Evolutionary conservation across 1,140 invertebrate species (phyloP).

Genomic region (Cotesia vestalis): DNA sequence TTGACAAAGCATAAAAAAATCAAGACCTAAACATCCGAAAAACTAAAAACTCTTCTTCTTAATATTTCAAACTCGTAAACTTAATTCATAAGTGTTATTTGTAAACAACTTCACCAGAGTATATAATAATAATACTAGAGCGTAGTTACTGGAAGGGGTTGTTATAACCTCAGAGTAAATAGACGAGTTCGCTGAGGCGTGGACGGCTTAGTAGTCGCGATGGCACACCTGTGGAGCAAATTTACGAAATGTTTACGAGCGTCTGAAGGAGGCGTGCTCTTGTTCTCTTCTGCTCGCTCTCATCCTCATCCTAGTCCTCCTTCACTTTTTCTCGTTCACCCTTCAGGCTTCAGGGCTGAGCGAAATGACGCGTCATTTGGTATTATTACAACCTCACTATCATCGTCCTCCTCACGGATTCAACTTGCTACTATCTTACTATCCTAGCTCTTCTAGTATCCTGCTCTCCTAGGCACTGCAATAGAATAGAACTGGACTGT

Average conservation of each 20-base stretch:
- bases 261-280: constrained; percentile 52
- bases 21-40: too few species aligned
- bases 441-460: not conserved
- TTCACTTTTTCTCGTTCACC: constrained; percentile 2
- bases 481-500: not conserved
- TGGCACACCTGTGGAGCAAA: constrained; percentile 68
- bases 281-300: constrained; percentile 39
- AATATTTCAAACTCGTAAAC: not conserved
- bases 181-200: constrained; percentile 55
- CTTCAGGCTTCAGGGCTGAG: constrained; percentile 29
- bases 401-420: constrained; percentile 47
- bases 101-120: not conserved
- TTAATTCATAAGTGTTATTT: not conserved
- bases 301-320: constrained; percentile 40
- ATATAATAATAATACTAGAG: constrained; percentile 8
- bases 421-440: constrained; percentile 19
- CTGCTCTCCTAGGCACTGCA: not conserved
- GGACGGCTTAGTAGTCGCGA: constrained; percentile 60
- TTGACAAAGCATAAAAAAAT: too few species aligned
- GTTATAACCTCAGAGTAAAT: constrained; percentile 53
- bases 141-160: constrained; percentile 20
- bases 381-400: constrained; percentile 59
- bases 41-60: too few species aligned
- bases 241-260: constrained; percentile 67
- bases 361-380: constrained; percentile 58